phyloP scores from a whole-genome alignment of 30 jellyfish, hydroid and myxozoan species.

The Catostylus mosaicus region DNA sequence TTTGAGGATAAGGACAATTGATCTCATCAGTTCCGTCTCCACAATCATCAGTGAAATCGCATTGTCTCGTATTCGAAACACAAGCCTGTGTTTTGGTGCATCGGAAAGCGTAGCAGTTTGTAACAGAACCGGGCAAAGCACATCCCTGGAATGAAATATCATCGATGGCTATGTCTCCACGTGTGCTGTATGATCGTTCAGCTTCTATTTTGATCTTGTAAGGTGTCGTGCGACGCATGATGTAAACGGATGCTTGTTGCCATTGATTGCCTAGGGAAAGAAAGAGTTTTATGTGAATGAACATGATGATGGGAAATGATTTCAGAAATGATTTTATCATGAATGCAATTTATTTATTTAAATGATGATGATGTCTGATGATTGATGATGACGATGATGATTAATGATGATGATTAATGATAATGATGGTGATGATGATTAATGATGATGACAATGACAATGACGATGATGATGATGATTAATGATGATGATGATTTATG shows the following conservation, averaged over 20 bases:
- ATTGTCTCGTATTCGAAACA: conserved; percentile 51
- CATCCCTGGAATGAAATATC: conserved; percentile 85
- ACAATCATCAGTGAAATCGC: conserved; percentile 97
- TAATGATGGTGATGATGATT: too few relatives aligned
- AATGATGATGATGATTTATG: too few relatives aligned
- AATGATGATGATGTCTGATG: too few relatives aligned
- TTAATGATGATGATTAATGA: too few relatives aligned
- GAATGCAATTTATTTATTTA: too few relatives aligned
- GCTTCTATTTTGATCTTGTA: conserved; percentile 81
- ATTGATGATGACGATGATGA: too few relatives aligned
- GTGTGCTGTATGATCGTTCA: conserved; percentile 79
- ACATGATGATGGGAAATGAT: too few relatives aligned
- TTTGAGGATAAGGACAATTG: conserved; percentile 73
- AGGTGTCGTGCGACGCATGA: conserved; percentile 83
- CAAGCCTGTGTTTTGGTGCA: conserved; percentile 89
- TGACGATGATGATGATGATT: too few relatives aligned
- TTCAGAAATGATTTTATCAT: too few relatives aligned
- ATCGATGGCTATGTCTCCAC: conserved; percentile 97
- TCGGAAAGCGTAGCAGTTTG: conserved; percentile 75
- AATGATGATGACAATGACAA: too few relatives aligned
- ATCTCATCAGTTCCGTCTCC: conserved; percentile 95
- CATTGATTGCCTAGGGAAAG: conserved; percentile 80
- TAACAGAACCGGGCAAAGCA: conserved; percentile 88
- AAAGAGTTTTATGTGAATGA: too few relatives aligned
- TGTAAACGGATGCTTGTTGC: conserved; percentile 86